Base-by-base conservation (phyloP, 2,888 invertebrate species). In the Tridacna gigas region DNA sequence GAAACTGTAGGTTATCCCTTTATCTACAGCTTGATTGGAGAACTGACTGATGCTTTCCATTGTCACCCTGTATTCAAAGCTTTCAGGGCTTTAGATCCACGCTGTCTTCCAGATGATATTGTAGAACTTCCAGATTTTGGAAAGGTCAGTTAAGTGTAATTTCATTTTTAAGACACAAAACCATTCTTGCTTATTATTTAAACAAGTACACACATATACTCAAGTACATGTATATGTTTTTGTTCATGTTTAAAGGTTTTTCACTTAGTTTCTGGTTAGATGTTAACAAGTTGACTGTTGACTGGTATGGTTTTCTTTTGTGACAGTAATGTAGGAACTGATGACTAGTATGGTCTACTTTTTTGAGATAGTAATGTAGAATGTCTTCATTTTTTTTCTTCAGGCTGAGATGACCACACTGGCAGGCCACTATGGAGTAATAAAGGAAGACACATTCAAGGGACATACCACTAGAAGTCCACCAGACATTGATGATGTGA, bases 21-120 rank as follows among this genome's bases (percentile, higher is more conserved):
- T 26, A 74, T 78, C 67, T 37, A 77, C 45, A 77, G 47, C 37
- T 47, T 81, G 11, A 73, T 69, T n/a, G 74, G 77, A 15, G 81
- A 84, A 47, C 63, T 84, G 13, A 25, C 22, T n/a, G 81, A 84
- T 76, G 81, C 84, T 22, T 82, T 82, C 28, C 13, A 18, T 48
- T 63, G 79, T 5, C 47, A 77, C n/a, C 82, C 79, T 26, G 77
- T 82, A 3, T 77, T 84, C 18, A 67, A 26, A 12, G 82, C 82
- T 12, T 82, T 85, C 69, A 47, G 56, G 26, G 71, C 65, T n/a
- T 26, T 85, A 1, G 77, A 82, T 69, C 85, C 80, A 47, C 66
- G 65, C n/a, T 25, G 71, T 15, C 65, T 84, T 7, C 81, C 84
- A 12, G 47, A 81, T 0, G 66, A 66, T 25, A 13, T 80, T 18